A percentile compares a stretch with the other conserved stretches of the same genome.
phyloP scores from a whole-genome alignment of 1,140 invertebrate species.

The Rhizoglyphus robini region DNA sequence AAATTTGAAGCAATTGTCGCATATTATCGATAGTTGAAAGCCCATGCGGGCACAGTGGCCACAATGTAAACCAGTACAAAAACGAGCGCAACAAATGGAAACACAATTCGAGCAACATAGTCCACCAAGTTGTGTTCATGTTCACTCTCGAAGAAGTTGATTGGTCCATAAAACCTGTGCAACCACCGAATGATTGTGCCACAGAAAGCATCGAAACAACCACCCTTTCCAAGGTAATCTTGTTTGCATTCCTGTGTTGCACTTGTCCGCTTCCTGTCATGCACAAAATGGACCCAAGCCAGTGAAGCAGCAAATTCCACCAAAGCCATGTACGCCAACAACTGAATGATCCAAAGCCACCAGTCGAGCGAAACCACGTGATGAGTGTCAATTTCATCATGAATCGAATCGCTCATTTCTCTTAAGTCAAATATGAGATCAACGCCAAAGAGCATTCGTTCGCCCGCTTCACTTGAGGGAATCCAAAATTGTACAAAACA shows the following conservation, averaged over 20 bases:
- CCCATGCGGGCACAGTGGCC: neutral
- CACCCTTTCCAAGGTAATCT: neutral
- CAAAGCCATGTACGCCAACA: conserved; percentile 17
- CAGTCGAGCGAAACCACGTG: conserved; percentile 21
- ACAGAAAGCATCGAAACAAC: neutral
- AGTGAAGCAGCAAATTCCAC: conserved; percentile 17
- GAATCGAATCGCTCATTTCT: neutral
- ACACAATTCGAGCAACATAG: conserved; percentile 15
- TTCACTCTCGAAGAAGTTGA: conserved; percentile 3
- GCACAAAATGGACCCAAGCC: conserved; percentile 8
- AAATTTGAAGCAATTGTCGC: no score
- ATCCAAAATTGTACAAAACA: conserved; percentile 27
- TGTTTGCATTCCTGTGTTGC: no score
- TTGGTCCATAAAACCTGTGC: conserved; percentile 9
- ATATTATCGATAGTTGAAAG: neutral
- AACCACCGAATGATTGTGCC: neutral
- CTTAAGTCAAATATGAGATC: neutral
- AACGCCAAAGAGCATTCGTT: conserved; percentile 12
- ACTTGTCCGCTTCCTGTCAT: conserved; percentile 12
- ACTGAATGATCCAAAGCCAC: conserved; percentile 17
- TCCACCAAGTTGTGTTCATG: conserved; percentile 18
- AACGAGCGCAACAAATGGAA: neutral
- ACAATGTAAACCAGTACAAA: conserved; percentile 17
- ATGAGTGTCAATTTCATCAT: neutral
- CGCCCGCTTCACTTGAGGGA: conserved; percentile 23